Conservation (phyloP, 2,888 invertebrate species). For the Tridacna crocea region DNA sequence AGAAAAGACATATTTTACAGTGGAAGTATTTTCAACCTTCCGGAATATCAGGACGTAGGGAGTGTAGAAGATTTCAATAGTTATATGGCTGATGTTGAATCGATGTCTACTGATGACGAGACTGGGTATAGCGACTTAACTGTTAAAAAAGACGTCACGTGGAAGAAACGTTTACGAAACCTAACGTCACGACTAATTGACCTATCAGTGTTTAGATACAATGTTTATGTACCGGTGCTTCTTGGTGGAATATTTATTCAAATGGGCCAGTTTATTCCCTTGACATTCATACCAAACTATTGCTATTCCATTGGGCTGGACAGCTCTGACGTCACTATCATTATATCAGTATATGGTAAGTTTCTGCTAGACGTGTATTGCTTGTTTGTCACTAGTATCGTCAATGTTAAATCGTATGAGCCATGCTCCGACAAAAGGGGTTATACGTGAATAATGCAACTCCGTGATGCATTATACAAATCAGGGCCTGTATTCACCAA, state of each 20-base stretch:
- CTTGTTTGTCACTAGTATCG: background rate
- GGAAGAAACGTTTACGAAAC: background rate
- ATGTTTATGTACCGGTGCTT: conserved; percentile 57
- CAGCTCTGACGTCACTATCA: conserved; percentile 41
- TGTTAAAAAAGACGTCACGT: background rate
- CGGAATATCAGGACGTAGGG: conserved; percentile 29
- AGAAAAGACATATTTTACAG: conserved; percentile 54
- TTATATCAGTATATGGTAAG: conserved; percentile 65
- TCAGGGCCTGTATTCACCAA: too few relatives aligned
- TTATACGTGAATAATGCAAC: too few relatives aligned
- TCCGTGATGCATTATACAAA: too few relatives aligned
- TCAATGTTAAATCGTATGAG: too few relatives aligned
- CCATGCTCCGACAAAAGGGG: too few relatives aligned
- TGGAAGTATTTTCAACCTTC: conserved; percentile 44
- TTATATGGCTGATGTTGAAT: conserved; percentile 5
- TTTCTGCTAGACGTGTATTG: background rate
- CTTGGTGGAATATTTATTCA: conserved; percentile 61
- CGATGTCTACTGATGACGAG: background rate
- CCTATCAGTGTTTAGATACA: conserved; percentile 49
- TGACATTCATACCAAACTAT: conserved; percentile 63
- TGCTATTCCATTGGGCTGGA: conserved; percentile 52
- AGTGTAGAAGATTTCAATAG: conserved; percentile 22
- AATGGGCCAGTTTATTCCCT: conserved; percentile 68
- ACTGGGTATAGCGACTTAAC: background rate
- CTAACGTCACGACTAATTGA: conserved; percentile 26